Conservation (phyloP, 2,113 vertebrate species). For the Cyprinodon brontotheroides region DNA sequence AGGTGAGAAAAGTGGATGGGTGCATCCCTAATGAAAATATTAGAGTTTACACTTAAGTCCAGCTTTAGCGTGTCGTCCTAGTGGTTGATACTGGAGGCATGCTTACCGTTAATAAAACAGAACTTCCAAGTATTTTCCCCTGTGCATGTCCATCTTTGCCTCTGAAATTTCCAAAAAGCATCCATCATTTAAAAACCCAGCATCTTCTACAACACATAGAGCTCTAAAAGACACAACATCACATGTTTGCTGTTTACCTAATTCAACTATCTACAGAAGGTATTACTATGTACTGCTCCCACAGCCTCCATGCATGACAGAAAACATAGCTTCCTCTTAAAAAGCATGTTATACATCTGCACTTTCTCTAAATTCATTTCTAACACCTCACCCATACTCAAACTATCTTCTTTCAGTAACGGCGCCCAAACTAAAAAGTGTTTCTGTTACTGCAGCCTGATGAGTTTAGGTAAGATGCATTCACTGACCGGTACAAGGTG, state of each 20-base stretch:
- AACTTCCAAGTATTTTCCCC: background rate
- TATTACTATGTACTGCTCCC: too few relatives aligned
- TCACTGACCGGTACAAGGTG: background rate
- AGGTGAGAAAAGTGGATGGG: too few relatives aligned
- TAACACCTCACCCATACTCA: background rate
- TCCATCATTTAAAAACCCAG: background rate
- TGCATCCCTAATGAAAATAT: background rate
- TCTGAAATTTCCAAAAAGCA: background rate
- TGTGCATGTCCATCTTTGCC: background rate
- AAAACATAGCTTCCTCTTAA: background rate
- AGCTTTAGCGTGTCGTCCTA: background rate
- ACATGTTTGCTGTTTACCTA: background rate
- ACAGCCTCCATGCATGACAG: background rate
- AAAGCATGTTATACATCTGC: background rate
- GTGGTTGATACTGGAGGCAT: background rate
- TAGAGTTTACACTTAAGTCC: background rate
- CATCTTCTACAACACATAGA: background rate
- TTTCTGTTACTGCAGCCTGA: background rate
- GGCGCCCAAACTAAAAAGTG: background rate
- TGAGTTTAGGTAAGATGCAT: background rate
- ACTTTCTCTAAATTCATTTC: background rate
- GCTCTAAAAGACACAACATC: background rate
- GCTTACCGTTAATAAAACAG: background rate
- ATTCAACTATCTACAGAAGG: background rate
- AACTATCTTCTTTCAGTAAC: background rate